Evolutionary conservation across 1,140 invertebrate species (phyloP), one percentile per base, ranked within the genome.

Genomic region (Psilanteris sp.): DNA sequence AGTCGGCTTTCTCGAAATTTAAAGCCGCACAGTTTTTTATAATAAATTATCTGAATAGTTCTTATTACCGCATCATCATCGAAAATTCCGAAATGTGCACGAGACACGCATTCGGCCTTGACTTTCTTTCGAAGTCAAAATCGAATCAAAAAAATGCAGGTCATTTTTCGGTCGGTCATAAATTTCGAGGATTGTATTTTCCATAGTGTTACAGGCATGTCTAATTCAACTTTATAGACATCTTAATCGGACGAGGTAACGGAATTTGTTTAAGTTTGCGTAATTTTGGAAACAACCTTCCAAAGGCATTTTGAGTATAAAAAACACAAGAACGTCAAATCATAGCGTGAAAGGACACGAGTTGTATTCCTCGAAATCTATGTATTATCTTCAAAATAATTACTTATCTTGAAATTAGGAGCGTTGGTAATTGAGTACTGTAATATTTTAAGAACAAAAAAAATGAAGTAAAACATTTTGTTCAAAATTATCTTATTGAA

Each of bases 41-140:
- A 31, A 62, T 74, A 74, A 74, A 74, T 74, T 54, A 67, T 18
- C 10, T 9, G 11, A 41, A 24, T 43, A 11, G 18, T 32, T 59
- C 34, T 74, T 54, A n/a, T n/a, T n/a, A 74, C 70, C 70, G 54
- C 70, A 73, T 59, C 41, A 59, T 73, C 15, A 73, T 72, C 55
- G 54, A 15, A 36, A 62, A 48, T 62, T 54, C 39, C 11, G 43
- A 64, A 55, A 55, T 39, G 31, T 54, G 48, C 31, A 36, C 9
- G 15, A 41, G 37, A 10, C n/a, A 13, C 13, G 32, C 31, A 8
- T 10, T 7, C 32, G 50, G 22, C 70, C 50, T 73, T 64, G 57
- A 64, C 59, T 72, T 64, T 57, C 68, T 57, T 64, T 36, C 8
- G 0, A 22, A 36, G 20, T 57, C 26, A 34, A 72, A 39, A 32